phyloP scores from a whole-genome alignment of 2,888 invertebrate species.

The Dermolepida albohirtum region DNA sequence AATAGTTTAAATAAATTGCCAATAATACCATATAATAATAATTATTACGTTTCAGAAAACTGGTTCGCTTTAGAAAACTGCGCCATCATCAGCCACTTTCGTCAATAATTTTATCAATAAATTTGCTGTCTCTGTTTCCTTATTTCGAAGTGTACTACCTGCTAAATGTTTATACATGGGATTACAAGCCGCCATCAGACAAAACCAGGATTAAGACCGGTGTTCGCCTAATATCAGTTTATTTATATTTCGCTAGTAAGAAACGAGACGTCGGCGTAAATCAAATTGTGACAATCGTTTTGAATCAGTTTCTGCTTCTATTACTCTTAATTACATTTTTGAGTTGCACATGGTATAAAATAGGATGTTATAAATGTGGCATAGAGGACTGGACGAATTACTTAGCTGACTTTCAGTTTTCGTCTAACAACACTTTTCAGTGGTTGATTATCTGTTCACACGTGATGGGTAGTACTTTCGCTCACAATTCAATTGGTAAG shows the following conservation, averaged over 20 bases:
- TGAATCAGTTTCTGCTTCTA: slow-evolving; percentile 42
- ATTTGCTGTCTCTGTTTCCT: slow-evolving; percentile 44
- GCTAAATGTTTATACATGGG: slow-evolving; percentile 41
- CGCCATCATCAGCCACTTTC: slow-evolving; percentile 42
- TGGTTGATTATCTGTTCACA: slow-evolving; percentile 44
- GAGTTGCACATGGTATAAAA: slow-evolving; percentile 43
- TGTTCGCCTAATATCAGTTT: slow-evolving; percentile 29
- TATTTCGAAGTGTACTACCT: slow-evolving; percentile 44
- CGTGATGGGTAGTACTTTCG: slow-evolving; percentile 33
- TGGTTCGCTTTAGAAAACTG: slow-evolving; percentile 33
- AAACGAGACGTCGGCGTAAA: slow-evolving; percentile 41
- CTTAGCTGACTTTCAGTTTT: slow-evolving; percentile 30
- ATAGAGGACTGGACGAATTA: slow-evolving; percentile 43
- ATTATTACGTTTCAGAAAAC: slow-evolving; percentile 38
- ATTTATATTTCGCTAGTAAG: slow-evolving; percentile 32
- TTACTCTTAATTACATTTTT: slow-evolving; percentile 40
- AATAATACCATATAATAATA: no score
- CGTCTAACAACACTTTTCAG: slow-evolving; percentile 24
- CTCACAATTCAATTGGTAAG: slow-evolving; percentile 43
- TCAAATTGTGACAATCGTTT: slow-evolving; percentile 32
- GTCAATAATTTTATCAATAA: slow-evolving; percentile 31
- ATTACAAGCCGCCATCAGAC: not conserved
- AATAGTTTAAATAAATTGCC: no score
- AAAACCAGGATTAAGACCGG: slow-evolving; percentile 27
- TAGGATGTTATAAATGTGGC: slow-evolving; percentile 37